Base-by-base conservation (phyloP, 2,888 invertebrate species). In the Xestia xanthographa region DNA sequence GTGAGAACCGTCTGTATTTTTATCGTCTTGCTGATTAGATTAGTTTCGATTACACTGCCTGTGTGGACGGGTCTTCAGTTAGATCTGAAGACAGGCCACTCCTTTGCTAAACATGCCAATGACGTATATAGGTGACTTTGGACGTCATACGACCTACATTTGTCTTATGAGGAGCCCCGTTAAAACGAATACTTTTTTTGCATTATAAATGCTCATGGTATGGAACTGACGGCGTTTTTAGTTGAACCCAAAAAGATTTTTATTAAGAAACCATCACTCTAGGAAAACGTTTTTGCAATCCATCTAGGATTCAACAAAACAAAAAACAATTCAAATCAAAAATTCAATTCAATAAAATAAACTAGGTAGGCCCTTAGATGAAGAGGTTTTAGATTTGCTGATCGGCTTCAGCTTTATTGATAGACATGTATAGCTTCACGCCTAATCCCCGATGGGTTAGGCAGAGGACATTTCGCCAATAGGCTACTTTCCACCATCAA, bases 1-100 rank as follows among this genome's bases (percentile, higher is more conserved):
- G 2, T 63, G 20, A 43, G 26, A 43, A 69, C 3, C 1, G 71
- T 84, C 22, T 62, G 56, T 26, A 72, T 72, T 84, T 73, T 71
- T 83, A 84, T 84, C 80, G 34, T 69, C 26, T 69, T 14, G 5
- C 2, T 38, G 85, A 82, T 82, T 71, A 82, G 82, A 82, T 84
- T 71, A 74, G 8, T 14, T 29, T 53, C 11, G 70, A 79, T 73
- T 67, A 34, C 29, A 43, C n/a, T 68, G 43, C 0, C 43, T 5
- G 17, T 58, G 29, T 63, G 22, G 69, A 75, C 48, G 43, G 50
- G 62, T 72, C 43, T 66, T 66, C 66, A 56, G 53, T 63, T 4
- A 22, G 50, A 63, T 70, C 56, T 73, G 14, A 29, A 38, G 34
- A 63, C 26, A 53, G 3, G 48, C 14, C 79, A 69, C 83, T 50